These are phyloP conservation scores for Cydia splendana DNA, from an alignment of 1,140 invertebrate genomes.

Conservation along the genomic window DNA sequence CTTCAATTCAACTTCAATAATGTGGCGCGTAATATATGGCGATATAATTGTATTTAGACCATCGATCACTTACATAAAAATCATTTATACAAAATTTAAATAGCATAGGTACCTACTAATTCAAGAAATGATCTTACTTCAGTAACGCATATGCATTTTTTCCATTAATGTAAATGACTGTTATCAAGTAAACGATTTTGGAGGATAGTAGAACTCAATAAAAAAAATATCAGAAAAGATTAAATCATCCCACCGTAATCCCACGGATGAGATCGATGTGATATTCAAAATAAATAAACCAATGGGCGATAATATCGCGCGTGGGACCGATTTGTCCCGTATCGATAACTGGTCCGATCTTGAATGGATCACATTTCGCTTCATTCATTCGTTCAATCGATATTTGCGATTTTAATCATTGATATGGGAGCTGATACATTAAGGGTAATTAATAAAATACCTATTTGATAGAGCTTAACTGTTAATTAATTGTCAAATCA, in stretches of 20 bases:
- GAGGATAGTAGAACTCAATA: background rate
- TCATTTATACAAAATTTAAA: too few species aligned
- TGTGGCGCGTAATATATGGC: background rate
- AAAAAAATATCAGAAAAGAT: background rate
- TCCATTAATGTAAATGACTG: too few species aligned
- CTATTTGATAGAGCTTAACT: background rate
- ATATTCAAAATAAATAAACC: slow-evolving; percentile 33
- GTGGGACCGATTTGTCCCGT: slow-evolving; percentile 9
- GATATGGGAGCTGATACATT: background rate
- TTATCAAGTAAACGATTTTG: too few species aligned
- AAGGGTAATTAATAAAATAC: background rate
- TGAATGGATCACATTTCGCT: slow-evolving; percentile 18
- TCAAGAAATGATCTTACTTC: background rate
- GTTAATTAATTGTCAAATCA: background rate
- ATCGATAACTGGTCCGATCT: slow-evolving; percentile 16
- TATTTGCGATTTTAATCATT: slow-evolving; percentile 10
- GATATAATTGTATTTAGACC: background rate
- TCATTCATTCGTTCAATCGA: slow-evolving; percentile 22
- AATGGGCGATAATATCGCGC: slow-evolving; percentile 13
- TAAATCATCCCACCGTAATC: background rate
- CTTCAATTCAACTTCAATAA: background rate
- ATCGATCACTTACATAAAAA: too few species aligned
- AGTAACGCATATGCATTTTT: too few species aligned
- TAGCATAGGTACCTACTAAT: background rate
- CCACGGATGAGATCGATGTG: slow-evolving; percentile 18